These are phyloP conservation scores for Papilio protenor DNA, from an alignment of 2,888 invertebrate species.

Conservation along the genomic window DNA sequence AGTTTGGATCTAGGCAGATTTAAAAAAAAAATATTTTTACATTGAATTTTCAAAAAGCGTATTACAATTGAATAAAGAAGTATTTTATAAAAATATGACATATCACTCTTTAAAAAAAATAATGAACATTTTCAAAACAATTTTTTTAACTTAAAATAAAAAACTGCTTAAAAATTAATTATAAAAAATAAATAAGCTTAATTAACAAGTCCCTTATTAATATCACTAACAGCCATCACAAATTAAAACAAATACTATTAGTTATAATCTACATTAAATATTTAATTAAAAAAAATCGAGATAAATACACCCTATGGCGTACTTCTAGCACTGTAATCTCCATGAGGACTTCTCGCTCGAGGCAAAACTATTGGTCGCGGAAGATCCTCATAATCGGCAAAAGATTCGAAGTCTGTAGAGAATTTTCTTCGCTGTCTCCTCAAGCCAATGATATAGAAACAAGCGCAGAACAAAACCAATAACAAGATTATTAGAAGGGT, in stretches of 20 bases:
- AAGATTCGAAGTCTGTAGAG: conserved; percentile 39
- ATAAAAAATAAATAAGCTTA: background rate
- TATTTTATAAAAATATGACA: too few species aligned
- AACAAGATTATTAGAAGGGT: conserved; percentile 48
- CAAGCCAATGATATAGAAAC: conserved; percentile 57
- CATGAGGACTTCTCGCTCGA: conserved; percentile 46
- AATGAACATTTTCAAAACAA: too few species aligned
- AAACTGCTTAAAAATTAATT: background rate
- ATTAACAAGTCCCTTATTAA: background rate
- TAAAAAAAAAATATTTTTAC: too few species aligned
- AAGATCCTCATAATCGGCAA: conserved; percentile 48
- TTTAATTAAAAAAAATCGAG: background rate
- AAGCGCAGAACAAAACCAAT: conserved; percentile 49
- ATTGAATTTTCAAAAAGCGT: too few species aligned
- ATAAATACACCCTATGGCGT: background rate
- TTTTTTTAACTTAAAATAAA: background rate
- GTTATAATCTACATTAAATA: background rate
- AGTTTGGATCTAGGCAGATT: too few species aligned
- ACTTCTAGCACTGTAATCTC: conserved; percentile 10
- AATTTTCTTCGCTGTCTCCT: conserved; percentile 45
- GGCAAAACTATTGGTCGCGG: conserved; percentile 50
- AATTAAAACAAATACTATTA: background rate
- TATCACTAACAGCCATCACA: background rate
- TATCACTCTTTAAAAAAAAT: too few species aligned
- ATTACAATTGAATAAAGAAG: too few species aligned